Evolutionary conservation across 2,797 vertebrate genomes (phyloP).

Genomic region (Erithacus rubecula): DNA sequence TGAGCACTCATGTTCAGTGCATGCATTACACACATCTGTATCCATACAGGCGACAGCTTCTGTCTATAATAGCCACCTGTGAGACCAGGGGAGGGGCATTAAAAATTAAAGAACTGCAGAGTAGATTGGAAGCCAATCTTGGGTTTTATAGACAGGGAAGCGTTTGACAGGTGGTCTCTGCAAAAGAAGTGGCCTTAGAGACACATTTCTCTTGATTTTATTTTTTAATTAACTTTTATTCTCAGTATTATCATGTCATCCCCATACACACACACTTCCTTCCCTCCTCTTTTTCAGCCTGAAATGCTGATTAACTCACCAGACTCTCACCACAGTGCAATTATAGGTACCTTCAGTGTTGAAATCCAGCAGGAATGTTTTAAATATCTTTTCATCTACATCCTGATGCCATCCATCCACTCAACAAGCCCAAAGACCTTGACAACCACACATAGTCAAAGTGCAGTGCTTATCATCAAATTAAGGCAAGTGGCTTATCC

Average conservation of each 20-base stretch:
- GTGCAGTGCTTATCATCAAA: neutral
- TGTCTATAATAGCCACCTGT: constrained; percentile 62
- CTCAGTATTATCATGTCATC: constrained; percentile 64
- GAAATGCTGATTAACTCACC: constrained; percentile 53
- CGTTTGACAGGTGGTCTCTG: constrained; percentile 78
- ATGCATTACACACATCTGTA: constrained; percentile 38
- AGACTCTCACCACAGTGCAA: neutral
- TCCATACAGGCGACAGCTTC: constrained; percentile 62
- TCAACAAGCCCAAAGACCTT: neutral
- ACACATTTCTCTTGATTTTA: constrained; percentile 81
- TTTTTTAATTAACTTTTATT: constrained; percentile 86
- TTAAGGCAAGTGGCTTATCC: neutral
- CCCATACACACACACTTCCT: neutral
- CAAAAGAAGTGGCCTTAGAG: constrained; percentile 75
- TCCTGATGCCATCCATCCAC: neutral
- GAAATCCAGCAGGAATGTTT: neutral
- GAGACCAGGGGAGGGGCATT: constrained; percentile 74
- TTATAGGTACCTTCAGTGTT: neutral
- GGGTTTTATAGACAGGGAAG: constrained; percentile 74
- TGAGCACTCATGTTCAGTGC: constrained; percentile 3
- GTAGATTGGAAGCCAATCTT: constrained; percentile 64
- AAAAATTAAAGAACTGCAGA: constrained; percentile 77
- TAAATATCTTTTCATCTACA: neutral
- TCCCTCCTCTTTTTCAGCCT: constrained; percentile 13
- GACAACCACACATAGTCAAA: neutral